phyloP scores from a whole-genome alignment of 2,113 vertebrate genomes.

The Athene cunicularia region DNA sequence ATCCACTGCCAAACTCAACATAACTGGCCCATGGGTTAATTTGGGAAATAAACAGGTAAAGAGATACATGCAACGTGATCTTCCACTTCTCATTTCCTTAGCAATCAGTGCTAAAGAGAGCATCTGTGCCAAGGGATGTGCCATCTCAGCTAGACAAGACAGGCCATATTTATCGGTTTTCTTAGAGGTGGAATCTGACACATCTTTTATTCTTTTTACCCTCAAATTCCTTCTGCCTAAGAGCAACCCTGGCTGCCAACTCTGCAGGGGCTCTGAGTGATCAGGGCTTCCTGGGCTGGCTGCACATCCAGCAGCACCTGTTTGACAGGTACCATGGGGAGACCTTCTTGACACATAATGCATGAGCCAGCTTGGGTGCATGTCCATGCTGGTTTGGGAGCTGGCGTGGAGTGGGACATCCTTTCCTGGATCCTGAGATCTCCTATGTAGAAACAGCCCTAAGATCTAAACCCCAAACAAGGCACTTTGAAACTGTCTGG shows the following conservation, averaged over 20 bases:
- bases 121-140: not conserved
- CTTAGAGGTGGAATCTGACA: not conserved
- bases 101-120: not conserved
- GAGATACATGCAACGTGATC: not conserved
- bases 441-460: fast-evolving
- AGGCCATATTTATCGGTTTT: not conserved
- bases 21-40: not conserved
- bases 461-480: not conserved
- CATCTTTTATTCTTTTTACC: not conserved
- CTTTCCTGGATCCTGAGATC: not conserved
- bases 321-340: fast-evolving
- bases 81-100: not conserved
- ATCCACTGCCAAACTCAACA: not conserved
- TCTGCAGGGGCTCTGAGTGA: not conserved
- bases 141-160: not conserved
- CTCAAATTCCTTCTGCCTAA: not conserved
- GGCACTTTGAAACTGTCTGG: not conserved
- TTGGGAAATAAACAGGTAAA: not conserved
- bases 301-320: fast-evolving
- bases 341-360: not conserved
- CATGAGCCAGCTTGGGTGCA: fast-evolving
- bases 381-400: not conserved
- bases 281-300: not conserved
- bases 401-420: not conserved
- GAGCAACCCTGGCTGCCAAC: not conserved